Conservation (phyloP, 2,113 vertebrate species). For the Pedionomus torquatus region DNA sequence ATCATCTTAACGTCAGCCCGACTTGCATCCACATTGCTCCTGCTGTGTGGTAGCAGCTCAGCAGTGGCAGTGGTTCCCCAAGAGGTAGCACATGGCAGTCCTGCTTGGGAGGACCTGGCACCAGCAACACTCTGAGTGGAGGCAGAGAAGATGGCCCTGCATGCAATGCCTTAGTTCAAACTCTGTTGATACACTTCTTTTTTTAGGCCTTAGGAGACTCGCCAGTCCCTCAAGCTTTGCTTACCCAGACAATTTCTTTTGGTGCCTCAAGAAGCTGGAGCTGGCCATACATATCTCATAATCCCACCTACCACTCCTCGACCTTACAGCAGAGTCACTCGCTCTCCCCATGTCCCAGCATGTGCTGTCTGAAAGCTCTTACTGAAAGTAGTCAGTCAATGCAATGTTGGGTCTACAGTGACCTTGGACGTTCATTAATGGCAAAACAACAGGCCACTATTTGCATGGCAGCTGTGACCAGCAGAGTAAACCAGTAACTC, state of each 20-base stretch:
- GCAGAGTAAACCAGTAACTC: neutral
- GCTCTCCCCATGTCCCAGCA: neutral
- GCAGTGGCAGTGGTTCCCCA: neutral
- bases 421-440: neutral
- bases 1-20: neutral
- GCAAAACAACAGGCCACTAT: neutral
- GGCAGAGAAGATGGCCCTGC: neutral
- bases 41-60: neutral
- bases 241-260: neutral
- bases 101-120: neutral
- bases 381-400: neutral
- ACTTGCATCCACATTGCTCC: rapidly evolving
- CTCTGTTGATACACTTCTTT: neutral
- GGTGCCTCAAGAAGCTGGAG: neutral
- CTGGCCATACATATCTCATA: no score
- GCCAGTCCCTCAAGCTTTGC: neutral
- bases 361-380: neutral
- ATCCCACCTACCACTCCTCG: no score
- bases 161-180: neutral
- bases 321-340: neutral
- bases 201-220: neutral
- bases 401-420: neutral
- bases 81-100: neutral
- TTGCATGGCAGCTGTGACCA: neutral
- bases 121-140: neutral